A percentile compares a stretch with the other conserved stretches of the same genome.
Evolutionary conservation across 2,888 invertebrate genomes (phyloP).

Genomic region (Agrochola lychnidis): DNA sequence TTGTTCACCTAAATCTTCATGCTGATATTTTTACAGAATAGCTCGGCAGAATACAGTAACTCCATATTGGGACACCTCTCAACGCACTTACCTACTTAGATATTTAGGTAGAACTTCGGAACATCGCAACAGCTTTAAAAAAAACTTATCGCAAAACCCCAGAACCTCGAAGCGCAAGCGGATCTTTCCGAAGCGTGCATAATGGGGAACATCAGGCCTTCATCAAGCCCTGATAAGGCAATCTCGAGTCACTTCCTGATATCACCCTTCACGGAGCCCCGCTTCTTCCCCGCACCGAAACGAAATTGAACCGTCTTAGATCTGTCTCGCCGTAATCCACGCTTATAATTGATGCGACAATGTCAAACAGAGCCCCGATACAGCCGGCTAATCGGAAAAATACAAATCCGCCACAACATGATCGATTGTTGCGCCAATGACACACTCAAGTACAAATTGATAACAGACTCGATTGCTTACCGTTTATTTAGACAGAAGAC

Average conservation of each 20-base stretch:
- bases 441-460: constrained; percentile 66
- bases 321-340: constrained; percentile 88
- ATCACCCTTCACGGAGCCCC: constrained; percentile 74
- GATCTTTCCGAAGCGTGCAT: constrained; percentile 68
- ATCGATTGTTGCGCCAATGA: constrained; percentile 82
- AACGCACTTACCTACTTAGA: not conserved
- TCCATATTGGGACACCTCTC: not conserved
- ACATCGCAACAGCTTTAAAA: constrained; percentile 9
- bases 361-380: constrained; percentile 87
- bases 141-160: constrained; percentile 31
- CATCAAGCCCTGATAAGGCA: constrained; percentile 81
- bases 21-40: not conserved
- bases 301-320: constrained; percentile 89
- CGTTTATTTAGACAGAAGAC: constrained; percentile 54
- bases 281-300: constrained; percentile 66
- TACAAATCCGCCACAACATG: constrained; percentile 86
- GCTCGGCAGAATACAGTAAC: not conserved
- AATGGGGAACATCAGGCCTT: constrained; percentile 76
- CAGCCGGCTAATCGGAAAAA: constrained; percentile 88
- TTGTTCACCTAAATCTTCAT: not conserved
- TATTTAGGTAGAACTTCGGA: constrained; percentile 10
- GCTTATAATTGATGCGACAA: constrained; percentile 90
- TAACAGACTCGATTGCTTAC: constrained; percentile 56
- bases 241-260: constrained; percentile 83
- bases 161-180: constrained; percentile 49